These are phyloP conservation scores for Trypoxylon attenuatum DNA, from an alignment of 2,888 invertebrate species.

Conservation along the genomic window DNA sequence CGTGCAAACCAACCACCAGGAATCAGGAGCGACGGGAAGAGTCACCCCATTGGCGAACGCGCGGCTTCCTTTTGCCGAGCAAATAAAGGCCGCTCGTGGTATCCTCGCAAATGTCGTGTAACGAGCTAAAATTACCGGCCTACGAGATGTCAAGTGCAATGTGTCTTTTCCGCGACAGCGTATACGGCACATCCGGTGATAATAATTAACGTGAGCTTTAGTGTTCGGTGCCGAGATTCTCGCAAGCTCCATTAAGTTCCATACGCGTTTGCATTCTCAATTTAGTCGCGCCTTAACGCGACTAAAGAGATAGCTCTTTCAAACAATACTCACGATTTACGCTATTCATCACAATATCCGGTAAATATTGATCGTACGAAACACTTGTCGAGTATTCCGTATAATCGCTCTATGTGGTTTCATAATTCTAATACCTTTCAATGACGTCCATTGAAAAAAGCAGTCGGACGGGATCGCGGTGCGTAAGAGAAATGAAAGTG, in stretches of 20 bases:
- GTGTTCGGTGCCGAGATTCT: background rate
- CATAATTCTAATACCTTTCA: slow-evolving; percentile 25
- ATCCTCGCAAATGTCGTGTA: slow-evolving; percentile 62
- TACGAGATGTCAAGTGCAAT: slow-evolving; percentile 65
- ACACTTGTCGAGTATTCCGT: too few species aligned
- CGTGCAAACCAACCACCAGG: slow-evolving; percentile 6
- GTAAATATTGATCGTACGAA: background rate
- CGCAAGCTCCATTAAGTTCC: background rate
- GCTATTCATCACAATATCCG: too few species aligned
- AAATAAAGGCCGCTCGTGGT: slow-evolving; percentile 46
- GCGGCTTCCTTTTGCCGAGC: slow-evolving; percentile 37
- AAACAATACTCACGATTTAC: too few species aligned
- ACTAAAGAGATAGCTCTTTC: too few species aligned
- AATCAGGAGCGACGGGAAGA: slow-evolving; percentile 37
- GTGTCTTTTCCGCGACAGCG: slow-evolving; percentile 42
- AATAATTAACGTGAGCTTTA: slow-evolving; percentile 13
- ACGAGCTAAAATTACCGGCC: slow-evolving; percentile 65
- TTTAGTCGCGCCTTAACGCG: too few species aligned
- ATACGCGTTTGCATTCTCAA: too few species aligned
- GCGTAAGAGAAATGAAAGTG: slow-evolving; percentile 43
- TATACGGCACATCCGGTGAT: slow-evolving; percentile 38
- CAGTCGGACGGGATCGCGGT: background rate
- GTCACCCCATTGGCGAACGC: slow-evolving; percentile 25
- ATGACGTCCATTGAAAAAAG: slow-evolving; percentile 18
- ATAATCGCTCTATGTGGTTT: too few species aligned